Conservation (phyloP, 2,888 invertebrate genomes). For the Melieria crassipennis region DNA sequence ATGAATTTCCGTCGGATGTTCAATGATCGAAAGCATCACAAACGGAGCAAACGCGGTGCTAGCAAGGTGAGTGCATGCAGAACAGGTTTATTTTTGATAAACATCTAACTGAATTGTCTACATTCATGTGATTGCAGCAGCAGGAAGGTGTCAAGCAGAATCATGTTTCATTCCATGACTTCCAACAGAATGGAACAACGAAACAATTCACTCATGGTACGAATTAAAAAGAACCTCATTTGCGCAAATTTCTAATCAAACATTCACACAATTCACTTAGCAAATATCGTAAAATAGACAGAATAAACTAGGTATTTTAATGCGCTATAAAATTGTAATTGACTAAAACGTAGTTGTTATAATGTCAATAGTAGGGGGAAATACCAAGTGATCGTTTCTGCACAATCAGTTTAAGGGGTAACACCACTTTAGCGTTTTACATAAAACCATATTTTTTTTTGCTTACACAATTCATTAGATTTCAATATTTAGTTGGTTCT, state of each 20-base stretch:
- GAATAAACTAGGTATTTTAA: slow-evolving; percentile 55
- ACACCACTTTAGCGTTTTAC: too few relatives aligned
- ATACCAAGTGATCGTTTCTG: too few relatives aligned
- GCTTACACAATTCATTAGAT: too few relatives aligned
- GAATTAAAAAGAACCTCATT: slow-evolving; percentile 74
- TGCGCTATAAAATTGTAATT: slow-evolving; percentile 42
- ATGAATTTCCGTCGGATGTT: slow-evolving; percentile 89
- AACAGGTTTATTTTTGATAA: slow-evolving; percentile 1
- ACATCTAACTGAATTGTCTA: not conserved
- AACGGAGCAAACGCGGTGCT: slow-evolving; percentile 82
- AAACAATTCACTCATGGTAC: slow-evolving; percentile 87
- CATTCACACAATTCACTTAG: slow-evolving; percentile 67
- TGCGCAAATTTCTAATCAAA: slow-evolving; percentile 70
- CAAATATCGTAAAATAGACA: slow-evolving; percentile 68
- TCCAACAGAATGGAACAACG: slow-evolving; percentile 88
- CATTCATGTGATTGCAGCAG: slow-evolving; percentile 59
- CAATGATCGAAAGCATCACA: slow-evolving; percentile 86
- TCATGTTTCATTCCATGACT: slow-evolving; percentile 89
- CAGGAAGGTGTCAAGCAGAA: slow-evolving; percentile 84
- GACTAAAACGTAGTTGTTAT: too few relatives aligned
- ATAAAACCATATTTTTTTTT: too few relatives aligned
- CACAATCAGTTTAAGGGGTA: too few relatives aligned
- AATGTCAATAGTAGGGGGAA: too few relatives aligned
- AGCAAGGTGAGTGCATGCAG: slow-evolving; percentile 73
- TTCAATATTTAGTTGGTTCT: too few relatives aligned